Percentiles rank a stretch among this genome's conserved stretches.
Conservation (phyloP, 2,113 vertebrate genomes). For the Dissostichus mawsoni region DNA sequence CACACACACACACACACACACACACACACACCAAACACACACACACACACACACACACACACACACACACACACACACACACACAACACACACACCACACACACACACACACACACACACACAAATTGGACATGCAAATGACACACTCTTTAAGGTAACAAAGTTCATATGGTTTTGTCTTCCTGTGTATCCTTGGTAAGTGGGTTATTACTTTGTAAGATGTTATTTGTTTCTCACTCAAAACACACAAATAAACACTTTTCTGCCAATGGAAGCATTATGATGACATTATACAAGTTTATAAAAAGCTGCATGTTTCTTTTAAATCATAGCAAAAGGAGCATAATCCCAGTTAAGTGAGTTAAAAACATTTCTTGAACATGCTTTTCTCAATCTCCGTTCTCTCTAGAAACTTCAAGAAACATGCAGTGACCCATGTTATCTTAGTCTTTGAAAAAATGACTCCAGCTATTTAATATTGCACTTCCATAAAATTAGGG, state of each 20-base stretch:
- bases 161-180: not conserved
- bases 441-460: not conserved
- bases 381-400: not conserved
- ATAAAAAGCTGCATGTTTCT: not conserved
- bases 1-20: too few species aligned
- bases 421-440: not conserved
- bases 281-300: slow-evolving; percentile 1
- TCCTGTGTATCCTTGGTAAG: not conserved
- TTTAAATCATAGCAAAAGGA: not conserved
- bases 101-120: slow-evolving; percentile 1
- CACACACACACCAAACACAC: too few species aligned
- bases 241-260: not conserved
- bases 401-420: not conserved
- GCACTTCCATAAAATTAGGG: not conserved
- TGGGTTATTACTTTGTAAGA: not conserved
- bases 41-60: too few species aligned
- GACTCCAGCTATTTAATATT: not conserved
- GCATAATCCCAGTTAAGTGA: not conserved
- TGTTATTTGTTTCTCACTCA: not conserved
- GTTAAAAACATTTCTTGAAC: too few species aligned
- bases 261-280: not conserved
- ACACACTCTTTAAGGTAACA: slow-evolving; percentile 14
- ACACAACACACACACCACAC: too few species aligned
- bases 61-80: too few species aligned
- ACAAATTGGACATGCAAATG: not conserved